Evolutionary conservation across 2,888 invertebrate species (phyloP).

Genomic region (Drosophila meridiana): DNA sequence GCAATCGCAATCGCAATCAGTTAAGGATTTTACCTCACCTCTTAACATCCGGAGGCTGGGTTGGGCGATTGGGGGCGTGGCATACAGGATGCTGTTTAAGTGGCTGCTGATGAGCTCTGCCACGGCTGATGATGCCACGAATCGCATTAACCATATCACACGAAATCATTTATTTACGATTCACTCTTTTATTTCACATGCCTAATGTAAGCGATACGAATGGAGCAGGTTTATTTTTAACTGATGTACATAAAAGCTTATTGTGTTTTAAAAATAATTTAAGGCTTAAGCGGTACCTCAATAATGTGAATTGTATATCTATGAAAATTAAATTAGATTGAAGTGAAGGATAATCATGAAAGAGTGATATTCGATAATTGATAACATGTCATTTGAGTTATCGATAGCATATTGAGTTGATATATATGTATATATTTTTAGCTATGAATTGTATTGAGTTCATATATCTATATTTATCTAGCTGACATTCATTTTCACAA

Average conservation of each 20-base stretch:
- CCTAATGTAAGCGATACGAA: background rate
- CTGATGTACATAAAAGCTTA: too few species aligned
- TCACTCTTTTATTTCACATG: background rate
- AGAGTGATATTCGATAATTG: background rate
- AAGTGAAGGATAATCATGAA: background rate
- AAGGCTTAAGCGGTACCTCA: background rate
- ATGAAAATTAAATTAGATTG: background rate
- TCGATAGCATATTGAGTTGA: background rate
- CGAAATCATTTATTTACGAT: constrained; percentile 49
- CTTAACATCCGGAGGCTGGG: background rate
- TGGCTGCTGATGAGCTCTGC: constrained; percentile 39
- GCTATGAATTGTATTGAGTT: too few species aligned
- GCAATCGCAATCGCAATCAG: constrained; percentile 34
- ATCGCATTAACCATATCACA: constrained; percentile 43
- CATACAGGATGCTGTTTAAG: constrained; percentile 3
- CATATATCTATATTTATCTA: too few species aligned
- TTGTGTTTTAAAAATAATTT: background rate
- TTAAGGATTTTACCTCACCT: constrained; percentile 17
- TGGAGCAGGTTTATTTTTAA: constrained; percentile 1
- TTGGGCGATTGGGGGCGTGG: background rate
- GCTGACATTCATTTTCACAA: too few species aligned
- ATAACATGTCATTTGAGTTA: background rate
- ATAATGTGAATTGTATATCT: background rate
- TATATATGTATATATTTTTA: background rate
- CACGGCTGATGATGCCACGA: constrained; percentile 31